phyloP scores from a whole-genome alignment of 2,113 vertebrate genomes.

The Ailuropoda melanoleuca region DNA sequence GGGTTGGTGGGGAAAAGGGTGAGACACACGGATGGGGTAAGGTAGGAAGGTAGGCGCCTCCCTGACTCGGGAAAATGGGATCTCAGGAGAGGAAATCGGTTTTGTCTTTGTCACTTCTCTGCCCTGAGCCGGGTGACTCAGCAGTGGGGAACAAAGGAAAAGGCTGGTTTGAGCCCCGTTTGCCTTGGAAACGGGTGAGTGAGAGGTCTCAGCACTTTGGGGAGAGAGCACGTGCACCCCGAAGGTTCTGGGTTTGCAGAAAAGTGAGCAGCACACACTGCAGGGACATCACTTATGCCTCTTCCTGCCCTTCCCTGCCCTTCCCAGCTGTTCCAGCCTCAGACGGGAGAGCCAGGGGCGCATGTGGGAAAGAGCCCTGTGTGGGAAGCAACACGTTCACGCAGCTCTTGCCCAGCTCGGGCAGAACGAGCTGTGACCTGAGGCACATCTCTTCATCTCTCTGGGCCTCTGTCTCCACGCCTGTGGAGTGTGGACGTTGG shows the following conservation, averaged over 20 bases:
- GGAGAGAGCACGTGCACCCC: neutral
- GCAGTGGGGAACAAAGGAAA: neutral
- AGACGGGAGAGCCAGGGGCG: neutral
- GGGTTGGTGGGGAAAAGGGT: neutral
- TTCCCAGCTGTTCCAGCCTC: neutral
- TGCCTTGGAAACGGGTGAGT: neutral
- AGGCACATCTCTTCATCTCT: neutral
- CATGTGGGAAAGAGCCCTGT: too few species aligned
- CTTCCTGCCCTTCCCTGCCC: neutral
- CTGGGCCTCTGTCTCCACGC: neutral
- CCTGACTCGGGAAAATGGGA: neutral
- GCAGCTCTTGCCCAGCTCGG: neutral
- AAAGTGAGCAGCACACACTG: neutral
- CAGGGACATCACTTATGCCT: too few species aligned
- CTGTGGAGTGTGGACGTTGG: neutral
- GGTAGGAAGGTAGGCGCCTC: neutral
- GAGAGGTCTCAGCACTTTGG: neutral
- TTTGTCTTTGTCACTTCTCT: neutral
- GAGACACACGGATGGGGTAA: neutral
- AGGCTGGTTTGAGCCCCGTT: neutral
- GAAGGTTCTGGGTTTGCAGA: neutral
- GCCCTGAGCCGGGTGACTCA: neutral
- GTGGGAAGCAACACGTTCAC: neutral
- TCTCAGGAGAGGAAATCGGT: neutral
- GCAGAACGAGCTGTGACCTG: neutral